Evolutionary conservation across 2,888 invertebrate species (phyloP), one percentile per base, ranked within the genome.

Genomic region (Dicyrtomina minuta): DNA sequence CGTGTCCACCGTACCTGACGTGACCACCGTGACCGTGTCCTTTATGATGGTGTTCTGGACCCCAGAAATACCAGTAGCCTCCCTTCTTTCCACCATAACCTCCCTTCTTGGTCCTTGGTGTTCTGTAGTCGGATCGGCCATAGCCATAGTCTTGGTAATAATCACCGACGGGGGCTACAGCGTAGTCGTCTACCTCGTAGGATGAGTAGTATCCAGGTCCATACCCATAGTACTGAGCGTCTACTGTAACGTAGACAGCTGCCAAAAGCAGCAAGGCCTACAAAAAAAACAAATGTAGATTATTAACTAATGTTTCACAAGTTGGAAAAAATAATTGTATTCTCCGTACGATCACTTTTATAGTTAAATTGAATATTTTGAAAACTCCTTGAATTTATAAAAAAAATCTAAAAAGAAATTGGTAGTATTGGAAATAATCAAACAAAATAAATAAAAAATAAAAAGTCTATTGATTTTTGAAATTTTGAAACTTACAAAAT

Each of bases 1-100:
- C 70, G 41, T 64, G 56, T 8, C 58, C 56, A 6, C 61, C 64
- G 39, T 53, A 39, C 1, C 58, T 22, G 20, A n/a, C 49, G 33
- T 44, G 22, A 39, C 58, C 27, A 17, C 69, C 64, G 22, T 68
- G 43, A 55, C 33, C 61, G 24, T 60, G 44, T 62, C 70, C 71
- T 20, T 58, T 64, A 20, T 72, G 70, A 44, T 75, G 72, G 33
- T 70, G 64, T 27, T 72, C 73, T 17, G 77, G 77, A 26, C 77
- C 78, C 78, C 78, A 78, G 68, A 75, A 75, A 59, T 78, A 78
- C 78, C 78, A 78, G 73, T 77, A 78, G 39, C 78, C 78, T 72
- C 78, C 78, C 68, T 75, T 75, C 60, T 73, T 70, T 12, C 55
- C 33, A 1, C 70, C 64, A 17, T 71, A 68, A 33, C 73, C 73